These are phyloP conservation scores for Drosophila orosa DNA, from an alignment of 1,140 invertebrate species.

Conservation along the genomic window DNA sequence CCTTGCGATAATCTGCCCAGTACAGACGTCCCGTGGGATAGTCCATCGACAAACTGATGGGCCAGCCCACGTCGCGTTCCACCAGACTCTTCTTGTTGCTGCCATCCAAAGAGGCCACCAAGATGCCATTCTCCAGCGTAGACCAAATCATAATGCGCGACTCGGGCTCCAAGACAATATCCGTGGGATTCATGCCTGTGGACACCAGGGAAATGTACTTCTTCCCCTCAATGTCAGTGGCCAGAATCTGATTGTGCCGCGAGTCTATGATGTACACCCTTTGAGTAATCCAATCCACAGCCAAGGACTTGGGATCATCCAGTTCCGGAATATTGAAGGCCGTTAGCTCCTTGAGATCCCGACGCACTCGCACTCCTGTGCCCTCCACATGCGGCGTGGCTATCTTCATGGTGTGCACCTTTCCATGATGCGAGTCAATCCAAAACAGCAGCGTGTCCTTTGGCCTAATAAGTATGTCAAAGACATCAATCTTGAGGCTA, in stretches of 20 bases:
- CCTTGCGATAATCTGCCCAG: conserved; percentile 90
- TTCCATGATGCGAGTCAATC: conserved; percentile 85
- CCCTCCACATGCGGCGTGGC: conserved; percentile 73
- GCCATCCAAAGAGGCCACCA: conserved; percentile 89
- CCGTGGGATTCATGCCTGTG: conserved; percentile 85
- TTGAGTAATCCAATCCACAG: conserved; percentile 91
- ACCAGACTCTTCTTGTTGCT: conserved; percentile 86
- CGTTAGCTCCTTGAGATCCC: conserved; percentile 77
- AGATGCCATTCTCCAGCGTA: conserved; percentile 85
- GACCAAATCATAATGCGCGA: conserved; percentile 84
- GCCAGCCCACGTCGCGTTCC: conserved; percentile 86
- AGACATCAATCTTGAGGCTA: conserved; percentile 85
- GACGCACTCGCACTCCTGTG: conserved; percentile 53
- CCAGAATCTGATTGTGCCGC: conserved; percentile 86
- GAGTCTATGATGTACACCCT: conserved; percentile 91
- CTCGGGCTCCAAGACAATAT: conserved; percentile 89
- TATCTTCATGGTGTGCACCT: conserved; percentile 83
- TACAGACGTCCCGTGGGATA: conserved; percentile 88
- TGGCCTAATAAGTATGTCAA: conserved; percentile 85
- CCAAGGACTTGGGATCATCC: conserved; percentile 89
- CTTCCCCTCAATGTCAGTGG: conserved; percentile 87
- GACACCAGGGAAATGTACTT: conserved; percentile 86
- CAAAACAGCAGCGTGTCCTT: conserved; percentile 85
- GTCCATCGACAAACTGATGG: conserved; percentile 89
- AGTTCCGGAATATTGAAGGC: conserved; percentile 80